phyloP scores from a whole-genome alignment of 2,888 invertebrate genomes.

The Caenorhabditis panamensis region DNA sequence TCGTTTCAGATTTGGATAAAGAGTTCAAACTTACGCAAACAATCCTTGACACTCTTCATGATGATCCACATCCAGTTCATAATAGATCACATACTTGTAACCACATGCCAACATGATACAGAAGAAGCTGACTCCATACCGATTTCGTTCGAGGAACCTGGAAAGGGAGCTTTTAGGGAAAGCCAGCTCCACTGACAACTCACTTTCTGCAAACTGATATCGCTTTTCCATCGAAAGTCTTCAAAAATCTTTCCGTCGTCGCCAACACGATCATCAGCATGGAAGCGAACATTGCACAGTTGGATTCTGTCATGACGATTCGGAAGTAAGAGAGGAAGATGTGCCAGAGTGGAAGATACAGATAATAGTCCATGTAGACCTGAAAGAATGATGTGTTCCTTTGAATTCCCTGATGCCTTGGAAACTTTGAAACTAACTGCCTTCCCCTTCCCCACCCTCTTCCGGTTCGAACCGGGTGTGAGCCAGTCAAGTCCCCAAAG shows the following conservation, averaged over 20 bases:
- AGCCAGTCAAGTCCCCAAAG: constrained; percentile 2
- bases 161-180: constrained; percentile 4
- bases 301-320: constrained; percentile 68
- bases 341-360: constrained; percentile 75
- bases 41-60: constrained; percentile 68
- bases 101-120: constrained; percentile 74
- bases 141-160: constrained; percentile 77
- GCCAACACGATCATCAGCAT: constrained; percentile 79
- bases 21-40: constrained; percentile 40
- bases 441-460: too few species aligned
- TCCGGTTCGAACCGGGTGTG: neutral
- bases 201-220: constrained; percentile 66
- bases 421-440: too few species aligned
- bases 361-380: constrained; percentile 79
- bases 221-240: constrained; percentile 73
- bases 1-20: neutral
- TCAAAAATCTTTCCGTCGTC: constrained; percentile 77
- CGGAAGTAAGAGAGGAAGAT: constrained; percentile 76
- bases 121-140: constrained; percentile 71
- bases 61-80: constrained; percentile 73
- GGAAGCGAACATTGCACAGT: constrained; percentile 79
- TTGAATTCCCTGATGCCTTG: neutral
- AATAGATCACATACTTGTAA: constrained; percentile 79
- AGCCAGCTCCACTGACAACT: neutral
- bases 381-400: constrained; percentile 50